phyloP scores from a whole-genome alignment of 2,113 vertebrate species.

The Laterallus jamaicensis region DNA sequence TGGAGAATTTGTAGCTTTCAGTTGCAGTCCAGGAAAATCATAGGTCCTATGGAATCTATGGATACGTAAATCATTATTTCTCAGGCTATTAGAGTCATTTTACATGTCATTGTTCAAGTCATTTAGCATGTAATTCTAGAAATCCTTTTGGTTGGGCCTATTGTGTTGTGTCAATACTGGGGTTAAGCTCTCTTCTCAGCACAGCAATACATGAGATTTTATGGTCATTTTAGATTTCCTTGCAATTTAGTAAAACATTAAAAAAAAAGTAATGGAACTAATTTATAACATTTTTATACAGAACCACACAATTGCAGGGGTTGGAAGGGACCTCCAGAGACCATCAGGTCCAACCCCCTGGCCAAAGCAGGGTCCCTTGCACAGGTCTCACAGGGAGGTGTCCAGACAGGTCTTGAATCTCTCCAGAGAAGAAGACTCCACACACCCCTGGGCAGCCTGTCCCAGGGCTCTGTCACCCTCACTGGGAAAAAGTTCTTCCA shows the following conservation, averaged over 20 bases:
- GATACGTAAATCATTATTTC: not conserved
- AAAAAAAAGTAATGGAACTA: not conserved
- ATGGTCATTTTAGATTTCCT: not conserved
- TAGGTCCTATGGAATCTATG: not conserved
- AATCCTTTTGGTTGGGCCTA: not conserved
- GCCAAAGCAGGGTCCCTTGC: no score
- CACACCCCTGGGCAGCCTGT: no score
- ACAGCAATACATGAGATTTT: not conserved
- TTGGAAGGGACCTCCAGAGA: not conserved
- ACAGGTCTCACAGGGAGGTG: no score
- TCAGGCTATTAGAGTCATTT: not conserved
- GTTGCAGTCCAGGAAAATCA: not conserved
- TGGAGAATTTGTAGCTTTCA: not conserved
- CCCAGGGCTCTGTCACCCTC: no score
- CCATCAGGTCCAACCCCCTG: no score
- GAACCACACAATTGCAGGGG: not conserved
- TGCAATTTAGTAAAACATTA: not conserved
- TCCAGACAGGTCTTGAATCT: no score
- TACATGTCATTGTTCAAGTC: not conserved
- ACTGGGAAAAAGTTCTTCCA: no score
- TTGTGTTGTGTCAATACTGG: not conserved
- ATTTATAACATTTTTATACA: not conserved
- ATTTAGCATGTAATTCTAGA: not conserved
- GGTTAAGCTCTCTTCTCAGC: not conserved
- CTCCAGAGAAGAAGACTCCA: no score